Conservation (phyloP, 2,888 invertebrate genomes). For the Chrysodeixis includens region DNA sequence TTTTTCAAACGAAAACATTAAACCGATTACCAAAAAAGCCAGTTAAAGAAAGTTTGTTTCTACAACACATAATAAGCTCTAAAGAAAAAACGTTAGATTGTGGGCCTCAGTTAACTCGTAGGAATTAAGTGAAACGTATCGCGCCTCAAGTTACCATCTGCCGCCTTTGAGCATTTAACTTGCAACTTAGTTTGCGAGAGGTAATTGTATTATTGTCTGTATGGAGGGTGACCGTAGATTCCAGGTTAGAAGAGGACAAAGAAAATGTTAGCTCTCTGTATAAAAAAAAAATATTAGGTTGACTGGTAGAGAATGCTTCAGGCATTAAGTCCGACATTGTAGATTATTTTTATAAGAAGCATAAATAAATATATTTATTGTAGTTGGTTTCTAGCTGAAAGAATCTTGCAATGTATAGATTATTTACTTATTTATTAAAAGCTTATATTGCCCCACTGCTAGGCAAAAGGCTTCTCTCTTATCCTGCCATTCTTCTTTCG, state of each 20-base stretch:
- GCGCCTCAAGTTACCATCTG: slow-evolving; percentile 54
- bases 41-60: neutral
- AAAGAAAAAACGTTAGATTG: slow-evolving; percentile 38
- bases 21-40: neutral
- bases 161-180: slow-evolving; percentile 61
- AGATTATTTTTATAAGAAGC: too few relatives aligned
- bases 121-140: slow-evolving; percentile 57
- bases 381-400: too few relatives aligned
- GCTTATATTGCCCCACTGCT: too few relatives aligned
- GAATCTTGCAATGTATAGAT: too few relatives aligned
- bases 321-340: too few relatives aligned
- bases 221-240: slow-evolving; percentile 43
- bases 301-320: too few relatives aligned
- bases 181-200: slow-evolving; percentile 56
- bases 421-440: too few relatives aligned
- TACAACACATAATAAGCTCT: neutral
- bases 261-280: neutral
- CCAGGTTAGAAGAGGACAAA: neutral
- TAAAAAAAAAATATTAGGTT: neutral
- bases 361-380: too few relatives aligned
- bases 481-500: too few relatives aligned
- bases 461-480: too few relatives aligned
- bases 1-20: too few relatives aligned
- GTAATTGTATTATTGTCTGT: slow-evolving; percentile 61
- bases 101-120: slow-evolving; percentile 15